Conservation (phyloP, 2,113 vertebrate species). For the Puntigrus tetrazona region DNA sequence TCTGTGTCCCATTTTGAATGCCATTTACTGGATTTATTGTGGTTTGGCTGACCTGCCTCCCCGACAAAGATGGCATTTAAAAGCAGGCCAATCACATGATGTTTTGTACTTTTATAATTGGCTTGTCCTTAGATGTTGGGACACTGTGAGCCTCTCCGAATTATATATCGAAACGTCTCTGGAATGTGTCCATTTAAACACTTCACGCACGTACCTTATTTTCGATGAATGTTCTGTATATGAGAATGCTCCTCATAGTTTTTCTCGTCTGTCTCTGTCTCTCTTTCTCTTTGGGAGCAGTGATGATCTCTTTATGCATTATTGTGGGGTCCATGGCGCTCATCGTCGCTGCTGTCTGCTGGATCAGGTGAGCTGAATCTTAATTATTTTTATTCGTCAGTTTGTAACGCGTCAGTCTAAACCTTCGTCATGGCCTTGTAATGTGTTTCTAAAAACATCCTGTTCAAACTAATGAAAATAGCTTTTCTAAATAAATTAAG, state of each 20-base stretch:
- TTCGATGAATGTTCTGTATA: no score
- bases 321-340: conserved; percentile 75
- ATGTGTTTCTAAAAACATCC: not conserved
- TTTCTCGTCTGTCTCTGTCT: not conserved
- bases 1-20: not conserved
- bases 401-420: not conserved
- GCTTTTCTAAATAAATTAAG: not conserved
- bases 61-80: conserved; percentile 1
- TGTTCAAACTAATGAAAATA: not conserved
- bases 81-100: not conserved
- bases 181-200: not conserved
- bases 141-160: not conserved
- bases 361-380: conserved; percentile 81
- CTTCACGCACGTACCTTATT: not conserved
- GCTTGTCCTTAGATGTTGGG: not conserved
- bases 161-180: not conserved
- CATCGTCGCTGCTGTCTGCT: conserved; percentile 77
- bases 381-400: not conserved
- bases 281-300: conserved; percentile 65
- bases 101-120: not conserved
- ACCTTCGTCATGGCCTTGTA: not conserved
- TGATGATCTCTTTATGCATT: conserved; percentile 79
- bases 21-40: not conserved
- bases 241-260: no score
- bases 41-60: not conserved